These are phyloP conservation scores for Metopia argyrocephala DNA, from an alignment of 2,888 invertebrate genomes.

Conservation along the genomic window DNA sequence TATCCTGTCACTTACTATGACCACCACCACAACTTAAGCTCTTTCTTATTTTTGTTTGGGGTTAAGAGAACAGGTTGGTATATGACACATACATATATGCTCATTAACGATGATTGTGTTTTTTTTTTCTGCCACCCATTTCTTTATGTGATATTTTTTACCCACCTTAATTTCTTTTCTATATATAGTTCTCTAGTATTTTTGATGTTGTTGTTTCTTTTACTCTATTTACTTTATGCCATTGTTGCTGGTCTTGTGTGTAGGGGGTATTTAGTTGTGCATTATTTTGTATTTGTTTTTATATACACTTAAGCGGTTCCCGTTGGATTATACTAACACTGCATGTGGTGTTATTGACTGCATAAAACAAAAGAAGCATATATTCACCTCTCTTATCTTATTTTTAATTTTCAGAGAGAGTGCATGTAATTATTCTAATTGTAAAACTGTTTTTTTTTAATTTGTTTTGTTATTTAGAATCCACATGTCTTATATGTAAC, in stretches of 20 bases:
- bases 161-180: conserved; percentile 23
- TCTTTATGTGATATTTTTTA: background rate
- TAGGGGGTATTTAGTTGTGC: background rate
- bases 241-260: background rate
- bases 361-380: background rate
- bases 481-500: conserved; percentile 1
- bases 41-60: background rate
- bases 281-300: conserved; percentile 2
- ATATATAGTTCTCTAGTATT: background rate
- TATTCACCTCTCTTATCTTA: background rate
- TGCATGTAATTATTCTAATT: background rate
- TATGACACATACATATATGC: background rate
- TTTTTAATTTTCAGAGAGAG: background rate
- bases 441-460: background rate
- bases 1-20: conserved; percentile 31
- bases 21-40: background rate
- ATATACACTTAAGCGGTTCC: conserved; percentile 12
- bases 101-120: conserved; percentile 21
- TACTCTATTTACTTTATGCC: background rate
- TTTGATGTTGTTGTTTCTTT: background rate
- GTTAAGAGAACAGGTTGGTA: conserved; percentile 53
- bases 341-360: conserved; percentile 22
- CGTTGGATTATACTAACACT: conserved; percentile 7
- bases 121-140: background rate
- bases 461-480: conserved; percentile 2